Percentiles rank a stretch among this genome's conserved stretches.
phyloP scores from a whole-genome alignment of 2,797 vertebrate species.

The Cossypha caffra region DNA sequence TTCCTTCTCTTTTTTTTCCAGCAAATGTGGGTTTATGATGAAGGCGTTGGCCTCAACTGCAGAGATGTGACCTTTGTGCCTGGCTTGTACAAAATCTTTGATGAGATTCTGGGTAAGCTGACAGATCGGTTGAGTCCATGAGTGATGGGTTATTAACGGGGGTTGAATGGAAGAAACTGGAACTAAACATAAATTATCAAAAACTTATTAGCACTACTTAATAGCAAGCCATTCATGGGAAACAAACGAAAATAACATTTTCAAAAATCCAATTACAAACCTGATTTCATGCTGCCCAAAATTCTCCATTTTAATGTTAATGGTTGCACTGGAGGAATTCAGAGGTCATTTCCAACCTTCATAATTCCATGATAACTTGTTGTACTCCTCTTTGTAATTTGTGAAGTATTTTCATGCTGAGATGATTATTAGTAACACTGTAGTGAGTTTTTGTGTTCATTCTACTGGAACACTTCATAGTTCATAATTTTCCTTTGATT shows the following conservation, averaged over 20 bases:
- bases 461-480: not conserved
- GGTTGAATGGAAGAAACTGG: not conserved
- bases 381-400: not conserved
- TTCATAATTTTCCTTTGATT: not conserved
- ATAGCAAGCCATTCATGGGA: not conserved
- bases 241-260: not conserved
- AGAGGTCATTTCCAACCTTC: not conserved
- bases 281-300: not conserved
- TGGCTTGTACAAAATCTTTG: constrained; percentile 98
- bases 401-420: not conserved
- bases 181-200: not conserved
- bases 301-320: not conserved
- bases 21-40: constrained; percentile 99
- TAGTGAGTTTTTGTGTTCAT: not conserved
- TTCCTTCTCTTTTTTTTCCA: constrained; percentile 63
- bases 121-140: not conserved
- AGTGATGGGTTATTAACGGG: accelerated
- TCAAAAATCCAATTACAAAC: not conserved
- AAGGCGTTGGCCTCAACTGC: constrained; percentile 87
- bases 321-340: not conserved
- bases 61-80: constrained; percentile 95
- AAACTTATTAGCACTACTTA: not conserved
- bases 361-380: not conserved
- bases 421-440: not conserved
- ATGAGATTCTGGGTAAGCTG: constrained; percentile 95